Conservation (phyloP, 2,113 vertebrate species). For the Grallaria varia region DNA sequence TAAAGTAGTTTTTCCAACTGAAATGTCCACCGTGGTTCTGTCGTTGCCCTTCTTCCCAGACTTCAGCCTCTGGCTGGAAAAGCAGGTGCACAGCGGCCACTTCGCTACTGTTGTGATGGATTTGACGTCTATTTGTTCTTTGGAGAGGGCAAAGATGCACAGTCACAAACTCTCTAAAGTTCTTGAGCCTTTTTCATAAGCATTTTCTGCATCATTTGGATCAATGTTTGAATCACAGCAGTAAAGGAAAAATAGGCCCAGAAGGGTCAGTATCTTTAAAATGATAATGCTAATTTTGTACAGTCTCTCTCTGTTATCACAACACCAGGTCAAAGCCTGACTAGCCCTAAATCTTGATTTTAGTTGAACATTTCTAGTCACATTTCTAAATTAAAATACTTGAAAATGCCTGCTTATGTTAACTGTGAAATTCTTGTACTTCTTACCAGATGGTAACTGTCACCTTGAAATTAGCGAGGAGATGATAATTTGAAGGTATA, state of each 20-base stretch:
- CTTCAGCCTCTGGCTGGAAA: background rate
- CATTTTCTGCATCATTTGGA: background rate
- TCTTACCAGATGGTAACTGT: background rate
- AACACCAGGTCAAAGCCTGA: background rate
- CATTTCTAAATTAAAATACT: background rate
- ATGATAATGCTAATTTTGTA: background rate
- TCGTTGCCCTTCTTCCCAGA: background rate
- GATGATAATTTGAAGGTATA: background rate
- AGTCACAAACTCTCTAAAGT: background rate
- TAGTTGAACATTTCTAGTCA: background rate
- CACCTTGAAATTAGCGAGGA: conserved; percentile 19
- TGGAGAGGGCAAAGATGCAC: background rate
- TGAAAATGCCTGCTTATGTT: background rate
- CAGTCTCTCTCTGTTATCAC: background rate
- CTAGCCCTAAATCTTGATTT: background rate
- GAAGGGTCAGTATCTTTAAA: background rate
- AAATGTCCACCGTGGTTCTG: background rate
- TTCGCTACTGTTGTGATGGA: background rate
- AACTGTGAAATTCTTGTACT: background rate
- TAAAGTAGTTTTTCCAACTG: background rate
- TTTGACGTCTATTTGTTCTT: background rate
- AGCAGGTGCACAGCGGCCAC: background rate
- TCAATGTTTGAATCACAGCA: background rate
- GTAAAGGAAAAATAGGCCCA: background rate
- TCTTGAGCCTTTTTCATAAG: background rate